Evolutionary conservation across 2,888 invertebrate species (phyloP).

Genomic region (Lycophotia porphyrea): DNA sequence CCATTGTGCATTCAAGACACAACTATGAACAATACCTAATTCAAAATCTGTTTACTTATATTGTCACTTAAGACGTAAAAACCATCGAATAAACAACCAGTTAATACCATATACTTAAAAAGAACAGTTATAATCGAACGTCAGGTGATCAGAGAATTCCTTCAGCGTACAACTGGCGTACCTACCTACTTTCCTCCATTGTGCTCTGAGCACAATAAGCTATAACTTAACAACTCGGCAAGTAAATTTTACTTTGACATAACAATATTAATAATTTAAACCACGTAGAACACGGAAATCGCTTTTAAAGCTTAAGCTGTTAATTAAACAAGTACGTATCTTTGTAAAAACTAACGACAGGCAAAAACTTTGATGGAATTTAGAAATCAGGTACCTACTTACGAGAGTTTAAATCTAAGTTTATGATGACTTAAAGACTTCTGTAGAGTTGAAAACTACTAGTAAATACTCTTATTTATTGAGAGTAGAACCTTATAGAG

Average conservation of each 20-base stretch:
- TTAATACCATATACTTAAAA: neutral
- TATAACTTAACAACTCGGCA: conserved; percentile 72
- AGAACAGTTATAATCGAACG: conserved; percentile 22
- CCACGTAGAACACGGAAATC: conserved; percentile 38
- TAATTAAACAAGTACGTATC: neutral
- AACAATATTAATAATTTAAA: conserved; percentile 64
- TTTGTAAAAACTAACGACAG: neutral
- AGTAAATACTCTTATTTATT: neutral
- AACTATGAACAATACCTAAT: neutral
- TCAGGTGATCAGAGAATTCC: conserved; percentile 21
- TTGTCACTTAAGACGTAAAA: neutral
- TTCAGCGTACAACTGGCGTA: neutral
- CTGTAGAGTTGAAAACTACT: neutral
- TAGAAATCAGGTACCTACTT: neutral
- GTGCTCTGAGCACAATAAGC: conserved; percentile 74
- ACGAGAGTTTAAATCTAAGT: neutral
- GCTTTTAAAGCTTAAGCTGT: conserved; percentile 34
- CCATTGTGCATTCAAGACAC: neutral
- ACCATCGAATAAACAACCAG: neutral
- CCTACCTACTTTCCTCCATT: conserved; percentile 43
- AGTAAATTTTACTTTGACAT: conserved; percentile 70
- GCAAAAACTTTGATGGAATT: neutral
- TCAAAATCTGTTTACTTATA: neutral
- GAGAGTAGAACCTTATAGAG: neutral
- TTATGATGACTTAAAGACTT: neutral